These are phyloP conservation scores for Spilarctia lutea DNA, from an alignment of 2,888 invertebrate genomes.

Conservation along the genomic window DNA sequence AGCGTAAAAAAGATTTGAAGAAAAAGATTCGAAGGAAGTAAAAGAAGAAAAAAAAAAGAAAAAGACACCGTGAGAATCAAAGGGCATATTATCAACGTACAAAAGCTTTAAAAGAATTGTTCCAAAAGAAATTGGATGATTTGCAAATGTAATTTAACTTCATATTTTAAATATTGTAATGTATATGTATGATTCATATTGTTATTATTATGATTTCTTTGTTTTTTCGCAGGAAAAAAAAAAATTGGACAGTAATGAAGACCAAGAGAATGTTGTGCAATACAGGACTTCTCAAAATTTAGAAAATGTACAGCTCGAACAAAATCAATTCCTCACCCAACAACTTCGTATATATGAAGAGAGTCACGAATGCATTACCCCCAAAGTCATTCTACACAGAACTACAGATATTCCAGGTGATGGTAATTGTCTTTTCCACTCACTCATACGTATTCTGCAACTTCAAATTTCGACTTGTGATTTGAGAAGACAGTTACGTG, in stretches of 20 bases:
- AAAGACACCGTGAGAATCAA: conserved; percentile 24
- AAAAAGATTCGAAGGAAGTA: conserved; percentile 11
- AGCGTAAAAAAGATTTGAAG: conserved; percentile 19
- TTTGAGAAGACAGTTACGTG: conserved; percentile 57
- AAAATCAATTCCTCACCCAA: conserved; percentile 44
- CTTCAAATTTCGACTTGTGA: conserved; percentile 57
- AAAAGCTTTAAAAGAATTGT: conserved; percentile 29
- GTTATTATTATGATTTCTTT: conserved; percentile 20
- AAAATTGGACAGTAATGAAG: conserved; percentile 21
- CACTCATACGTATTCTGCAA: conserved; percentile 57
- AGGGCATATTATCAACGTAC: conserved; percentile 33
- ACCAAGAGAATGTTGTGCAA: conserved; percentile 2
- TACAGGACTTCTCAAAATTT: conserved; percentile 10
- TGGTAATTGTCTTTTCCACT: conserved; percentile 52
- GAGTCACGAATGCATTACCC: conserved; percentile 34
- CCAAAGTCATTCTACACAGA: conserved; percentile 48
- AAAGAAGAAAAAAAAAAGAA: conserved; percentile 21
- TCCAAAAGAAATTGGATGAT: conserved; percentile 23
- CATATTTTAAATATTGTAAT: conserved; percentile 23
- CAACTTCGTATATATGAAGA: conserved; percentile 36
- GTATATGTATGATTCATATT: neutral
- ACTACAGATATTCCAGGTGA: conserved; percentile 49
- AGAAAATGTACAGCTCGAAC: conserved; percentile 31
- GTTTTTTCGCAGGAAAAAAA: conserved; percentile 24
- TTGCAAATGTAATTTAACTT: conserved; percentile 30